Conservation (phyloP, 2,888 invertebrate genomes). For the Philhelius pedissequus region DNA sequence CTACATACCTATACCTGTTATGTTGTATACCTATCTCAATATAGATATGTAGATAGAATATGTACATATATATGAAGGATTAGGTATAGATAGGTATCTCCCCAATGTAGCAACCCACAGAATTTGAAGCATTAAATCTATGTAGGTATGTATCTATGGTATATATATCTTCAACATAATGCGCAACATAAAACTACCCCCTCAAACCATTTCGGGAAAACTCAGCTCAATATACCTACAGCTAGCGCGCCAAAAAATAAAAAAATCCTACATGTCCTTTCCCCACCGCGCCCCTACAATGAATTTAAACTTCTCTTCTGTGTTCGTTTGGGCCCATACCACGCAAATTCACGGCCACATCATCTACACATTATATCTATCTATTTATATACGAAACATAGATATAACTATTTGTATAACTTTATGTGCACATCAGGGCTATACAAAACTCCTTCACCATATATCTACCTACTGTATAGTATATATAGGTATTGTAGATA, state of each 20-base stretch:
- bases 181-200: conserved; percentile 68
- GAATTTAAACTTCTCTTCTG: conserved; percentile 61
- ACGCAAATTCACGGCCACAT: conserved; percentile 65
- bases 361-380: not conserved
- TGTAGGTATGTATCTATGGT: not conserved
- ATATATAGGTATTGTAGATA: too few relatives aligned
- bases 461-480: too few relatives aligned
- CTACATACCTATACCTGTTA: too few relatives aligned
- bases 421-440: not conserved
- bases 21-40: too few relatives aligned
- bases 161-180: conserved; percentile 46
- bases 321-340: conserved; percentile 49
- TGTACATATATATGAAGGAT: too few relatives aligned
- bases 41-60: not conserved
- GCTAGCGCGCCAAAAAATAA: not conserved
- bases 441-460: not conserved
- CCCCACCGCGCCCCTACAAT: conserved; percentile 42
- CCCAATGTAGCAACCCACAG: conserved; percentile 34
- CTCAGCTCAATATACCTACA: not conserved
- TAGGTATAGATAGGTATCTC: not conserved
- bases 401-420: conserved; percentile 3
- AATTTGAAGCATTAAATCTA: conserved; percentile 5
- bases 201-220: conserved; percentile 54
- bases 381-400: conserved; percentile 5
- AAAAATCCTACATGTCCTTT: conserved; percentile 15